Conservation (phyloP, 2,797 vertebrate genomes). For the Nyctibius grandis region DNA sequence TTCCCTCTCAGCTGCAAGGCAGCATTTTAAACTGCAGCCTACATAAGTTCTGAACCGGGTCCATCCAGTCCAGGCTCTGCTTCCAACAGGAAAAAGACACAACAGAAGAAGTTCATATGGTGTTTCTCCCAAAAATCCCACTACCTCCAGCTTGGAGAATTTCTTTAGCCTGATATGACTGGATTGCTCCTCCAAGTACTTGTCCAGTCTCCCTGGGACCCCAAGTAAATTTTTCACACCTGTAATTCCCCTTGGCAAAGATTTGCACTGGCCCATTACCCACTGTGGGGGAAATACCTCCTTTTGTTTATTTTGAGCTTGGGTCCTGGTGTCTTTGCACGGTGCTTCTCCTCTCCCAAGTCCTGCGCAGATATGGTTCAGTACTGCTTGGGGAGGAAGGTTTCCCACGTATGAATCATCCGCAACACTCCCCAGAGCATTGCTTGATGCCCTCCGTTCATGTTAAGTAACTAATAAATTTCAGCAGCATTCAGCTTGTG, state of each 20-base stretch:
- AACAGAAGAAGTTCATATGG: background rate
- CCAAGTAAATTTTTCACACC: background rate
- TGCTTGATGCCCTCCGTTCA: conserved; percentile 14
- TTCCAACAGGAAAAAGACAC: background rate
- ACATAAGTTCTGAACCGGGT: fast-evolving
- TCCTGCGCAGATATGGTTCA: background rate
- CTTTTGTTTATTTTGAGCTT: background rate
- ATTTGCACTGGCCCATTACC: background rate
- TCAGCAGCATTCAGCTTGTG: background rate
- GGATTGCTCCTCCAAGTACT: background rate
- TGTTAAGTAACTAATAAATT: conserved; percentile 41
- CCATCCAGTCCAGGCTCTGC: background rate
- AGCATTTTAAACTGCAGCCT: background rate
- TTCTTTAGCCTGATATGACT: background rate
- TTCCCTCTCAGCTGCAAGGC: background rate
- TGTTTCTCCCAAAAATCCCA: background rate
- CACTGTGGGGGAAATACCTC: background rate
- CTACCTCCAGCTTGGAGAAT: background rate
- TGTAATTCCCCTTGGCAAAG: background rate
- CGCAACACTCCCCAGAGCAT: background rate
- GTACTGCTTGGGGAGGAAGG: background rate
- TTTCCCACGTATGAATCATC: conserved; percentile 60
- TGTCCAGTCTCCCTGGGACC: background rate
- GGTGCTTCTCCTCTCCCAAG: background rate
- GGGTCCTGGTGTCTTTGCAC: background rate